Percentiles rank a stretch among this genome's conserved stretches.
These are phyloP conservation scores for Hippocampus zosterae DNA, from an alignment of 2,113 vertebrate genomes.

Conservation along the genomic window DNA sequence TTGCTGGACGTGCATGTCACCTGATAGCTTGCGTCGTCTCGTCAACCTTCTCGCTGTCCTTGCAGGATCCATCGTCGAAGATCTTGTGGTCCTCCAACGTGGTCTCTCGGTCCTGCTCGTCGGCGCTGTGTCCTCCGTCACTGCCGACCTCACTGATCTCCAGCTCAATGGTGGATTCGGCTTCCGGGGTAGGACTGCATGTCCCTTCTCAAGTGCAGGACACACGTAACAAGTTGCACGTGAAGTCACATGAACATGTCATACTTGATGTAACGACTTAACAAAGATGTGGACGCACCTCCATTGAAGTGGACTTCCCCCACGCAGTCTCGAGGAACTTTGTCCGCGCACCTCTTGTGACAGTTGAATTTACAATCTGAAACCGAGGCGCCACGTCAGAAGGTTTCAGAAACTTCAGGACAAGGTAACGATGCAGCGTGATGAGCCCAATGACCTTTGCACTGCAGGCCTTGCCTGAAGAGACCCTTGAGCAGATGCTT, in stretches of 20 bases:
- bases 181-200: conserved; percentile 80
- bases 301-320: conserved; percentile 90
- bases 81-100: too few relatives aligned
- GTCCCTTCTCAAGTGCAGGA: conserved; percentile 68
- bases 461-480: conserved; percentile 96
- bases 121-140: conserved; percentile 73
- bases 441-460: conserved; percentile 77
- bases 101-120: conserved; percentile 77
- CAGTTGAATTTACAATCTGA: conserved; percentile 95
- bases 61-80: too few relatives aligned
- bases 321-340: conserved; percentile 89
- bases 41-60: conserved; percentile 81
- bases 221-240: background rate
- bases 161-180: conserved; percentile 87
- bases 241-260: too few relatives aligned
- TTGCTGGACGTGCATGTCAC: conserved; percentile 50
- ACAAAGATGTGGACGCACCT: conserved; percentile 70
- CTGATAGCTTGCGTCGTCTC: conserved; percentile 84
- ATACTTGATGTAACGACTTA: too few relatives aligned
- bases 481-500: conserved; percentile 90
- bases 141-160: conserved; percentile 81
- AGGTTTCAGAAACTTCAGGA: background rate
- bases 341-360: conserved; percentile 91
- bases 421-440: background rate
- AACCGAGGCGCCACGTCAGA: conserved; percentile 11